Evolutionary conservation across 2,797 vertebrate species (phyloP).

Genomic region (Platyrinchus mystaceus): DNA sequence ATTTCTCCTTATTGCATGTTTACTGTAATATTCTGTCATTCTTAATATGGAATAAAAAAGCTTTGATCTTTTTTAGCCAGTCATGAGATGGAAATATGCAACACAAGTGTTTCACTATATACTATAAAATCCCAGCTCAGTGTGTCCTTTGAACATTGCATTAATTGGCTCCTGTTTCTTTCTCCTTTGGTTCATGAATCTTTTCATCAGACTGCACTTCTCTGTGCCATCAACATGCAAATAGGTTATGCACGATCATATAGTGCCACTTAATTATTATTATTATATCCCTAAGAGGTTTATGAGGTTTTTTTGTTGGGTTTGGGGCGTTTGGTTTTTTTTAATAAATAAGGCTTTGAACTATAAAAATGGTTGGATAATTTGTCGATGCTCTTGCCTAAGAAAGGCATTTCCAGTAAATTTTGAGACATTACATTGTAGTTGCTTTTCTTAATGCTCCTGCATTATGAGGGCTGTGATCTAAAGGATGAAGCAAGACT

Average conservation of each 20-base stretch:
- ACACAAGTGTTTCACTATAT: not conserved
- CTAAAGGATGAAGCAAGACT: not conserved
- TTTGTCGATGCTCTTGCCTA: not conserved
- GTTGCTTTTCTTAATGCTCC: not conserved
- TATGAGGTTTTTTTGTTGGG: not conserved
- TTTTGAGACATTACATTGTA: not conserved
- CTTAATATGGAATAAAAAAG: slow-evolving; percentile 50
- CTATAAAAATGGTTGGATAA: not conserved
- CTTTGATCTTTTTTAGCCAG: slow-evolving; percentile 50
- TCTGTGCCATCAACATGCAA: slow-evolving; percentile 34
- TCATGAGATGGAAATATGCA: slow-evolving; percentile 54
- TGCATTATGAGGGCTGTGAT: not conserved
- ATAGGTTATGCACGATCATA: slow-evolving; percentile 3
- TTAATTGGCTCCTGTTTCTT: slow-evolving; percentile 67
- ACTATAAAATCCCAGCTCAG: not conserved
- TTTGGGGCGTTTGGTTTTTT: not conserved
- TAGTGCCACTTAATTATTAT: not conserved
- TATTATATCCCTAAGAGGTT: not conserved
- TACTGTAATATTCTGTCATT: slow-evolving; percentile 63
- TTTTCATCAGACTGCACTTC: slow-evolving; percentile 52
- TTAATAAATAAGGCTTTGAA: not conserved
- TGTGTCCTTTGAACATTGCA: slow-evolving; percentile 70
- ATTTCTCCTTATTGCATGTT: slow-evolving; percentile 60
- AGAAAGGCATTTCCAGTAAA: not conserved
- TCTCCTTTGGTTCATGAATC: slow-evolving; percentile 54